Percentiles rank a stretch among this genome's conserved stretches.
phyloP scores from a whole-genome alignment of 2,888 invertebrate species.

The Sesia apiformis region DNA sequence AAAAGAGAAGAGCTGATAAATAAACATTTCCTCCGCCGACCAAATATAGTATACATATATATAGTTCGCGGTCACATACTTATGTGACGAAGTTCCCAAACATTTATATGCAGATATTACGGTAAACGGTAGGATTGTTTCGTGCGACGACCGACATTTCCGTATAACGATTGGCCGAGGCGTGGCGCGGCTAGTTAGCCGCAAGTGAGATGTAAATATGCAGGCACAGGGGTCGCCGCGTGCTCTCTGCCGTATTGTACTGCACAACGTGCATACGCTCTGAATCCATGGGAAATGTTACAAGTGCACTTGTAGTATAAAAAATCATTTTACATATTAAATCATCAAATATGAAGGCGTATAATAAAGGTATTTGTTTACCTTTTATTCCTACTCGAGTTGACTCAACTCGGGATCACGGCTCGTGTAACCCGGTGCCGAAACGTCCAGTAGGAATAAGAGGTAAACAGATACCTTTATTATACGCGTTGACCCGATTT shows the following conservation, averaged over 20 bases:
- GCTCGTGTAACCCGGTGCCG: too few relatives aligned
- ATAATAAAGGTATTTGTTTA: too few relatives aligned
- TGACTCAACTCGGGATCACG: too few relatives aligned
- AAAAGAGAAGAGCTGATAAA: neutral
- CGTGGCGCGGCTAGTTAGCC: conserved; percentile 36
- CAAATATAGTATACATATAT: conserved; percentile 17
- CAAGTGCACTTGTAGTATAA: too few relatives aligned
- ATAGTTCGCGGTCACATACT: conserved; percentile 18
- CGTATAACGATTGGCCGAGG: conserved; percentile 51
- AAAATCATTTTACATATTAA: too few relatives aligned
- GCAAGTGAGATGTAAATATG: conserved; percentile 48
- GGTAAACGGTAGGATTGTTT: conserved; percentile 59
- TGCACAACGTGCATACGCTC: conserved; percentile 5
- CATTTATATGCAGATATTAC: conserved; percentile 63
- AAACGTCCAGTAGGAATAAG: too few relatives aligned
- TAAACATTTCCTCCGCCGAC: neutral
- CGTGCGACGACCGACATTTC: conserved; percentile 57
- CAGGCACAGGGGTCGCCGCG: conserved; percentile 32
- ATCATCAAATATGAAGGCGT: too few relatives aligned
- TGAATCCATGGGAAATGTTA: neutral
- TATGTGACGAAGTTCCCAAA: conserved; percentile 42
- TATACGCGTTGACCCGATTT: too few relatives aligned
- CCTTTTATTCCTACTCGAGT: too few relatives aligned
- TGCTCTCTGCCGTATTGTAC: conserved; percentile 35
- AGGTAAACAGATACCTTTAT: too few relatives aligned